phyloP scores from a whole-genome alignment of 2,888 invertebrate species.

The Agriotes lineatus region DNA sequence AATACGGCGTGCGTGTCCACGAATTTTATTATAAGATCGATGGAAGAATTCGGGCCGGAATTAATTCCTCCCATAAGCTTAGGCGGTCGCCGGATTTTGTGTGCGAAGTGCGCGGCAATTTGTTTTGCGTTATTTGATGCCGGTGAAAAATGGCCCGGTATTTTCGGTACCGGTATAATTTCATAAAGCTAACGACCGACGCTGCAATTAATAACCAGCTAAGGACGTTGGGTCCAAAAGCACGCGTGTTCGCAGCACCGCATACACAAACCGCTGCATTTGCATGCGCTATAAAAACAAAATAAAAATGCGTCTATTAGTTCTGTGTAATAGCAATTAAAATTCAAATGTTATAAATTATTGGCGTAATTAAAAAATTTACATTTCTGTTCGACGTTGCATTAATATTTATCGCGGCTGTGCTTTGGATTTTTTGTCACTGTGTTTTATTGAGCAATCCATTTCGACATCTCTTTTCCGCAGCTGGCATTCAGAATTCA shows the following conservation, averaged over 20 bases:
- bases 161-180: conserved; percentile 33
- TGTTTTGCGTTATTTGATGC: conserved; percentile 33
- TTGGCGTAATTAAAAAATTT: conserved; percentile 28
- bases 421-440: background rate
- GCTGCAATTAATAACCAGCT: conserved; percentile 36
- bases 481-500: too few relatives aligned
- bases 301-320: conserved; percentile 22
- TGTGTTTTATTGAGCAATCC: too few relatives aligned
- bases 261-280: conserved; percentile 36
- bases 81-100: too few relatives aligned
- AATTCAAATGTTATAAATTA: conserved; percentile 31
- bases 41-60: conserved; percentile 45
- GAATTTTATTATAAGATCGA: conserved; percentile 51
- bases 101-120: too few relatives aligned
- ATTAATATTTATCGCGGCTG: conserved; percentile 16
- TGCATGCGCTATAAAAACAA: conserved; percentile 33
- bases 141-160: conserved; percentile 32
- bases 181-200: conserved; percentile 38
- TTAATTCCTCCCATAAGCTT: conserved; percentile 40
- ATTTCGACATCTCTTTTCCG: too few relatives aligned
- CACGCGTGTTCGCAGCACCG: conserved; percentile 31
- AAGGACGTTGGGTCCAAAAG: conserved; percentile 39
- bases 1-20: conserved; percentile 48
- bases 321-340: conserved; percentile 13
- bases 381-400: conserved; percentile 15